Evolutionary conservation across 92 coral and sea anemone species (phyloP).

Genomic region (Actinernus sp.): DNA sequence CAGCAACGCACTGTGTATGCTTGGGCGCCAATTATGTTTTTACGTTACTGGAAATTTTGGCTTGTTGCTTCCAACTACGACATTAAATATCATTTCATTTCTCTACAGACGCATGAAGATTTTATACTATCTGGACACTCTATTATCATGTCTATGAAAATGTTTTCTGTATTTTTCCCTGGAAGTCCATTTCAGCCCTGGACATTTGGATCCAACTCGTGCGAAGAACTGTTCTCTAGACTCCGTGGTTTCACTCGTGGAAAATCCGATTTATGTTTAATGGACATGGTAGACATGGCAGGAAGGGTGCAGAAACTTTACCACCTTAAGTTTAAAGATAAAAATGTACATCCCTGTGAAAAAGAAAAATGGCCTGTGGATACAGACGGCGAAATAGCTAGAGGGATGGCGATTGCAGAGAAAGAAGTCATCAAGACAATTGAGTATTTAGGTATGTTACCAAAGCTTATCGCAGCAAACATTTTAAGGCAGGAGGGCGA

Average conservation of each 20-base stretch:
- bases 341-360: background rate
- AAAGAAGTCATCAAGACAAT: slow-evolving; percentile 26
- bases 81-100: slow-evolving; percentile 23
- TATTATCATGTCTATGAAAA: slow-evolving; percentile 39
- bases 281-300: slow-evolving; percentile 22
- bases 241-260: slow-evolving; percentile 29
- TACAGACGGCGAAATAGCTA: slow-evolving; percentile 11
- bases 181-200: slow-evolving; percentile 14
- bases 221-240: slow-evolving; percentile 19
- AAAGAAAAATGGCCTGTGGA: background rate
- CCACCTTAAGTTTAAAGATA: slow-evolving; percentile 11
- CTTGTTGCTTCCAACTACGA: slow-evolving; percentile 1
- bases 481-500: slow-evolving; percentile 18
- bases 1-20: slow-evolving; percentile 21
- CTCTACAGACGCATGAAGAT: slow-evolving; percentile 19
- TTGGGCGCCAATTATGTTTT: slow-evolving; percentile 38
- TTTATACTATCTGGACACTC: slow-evolving; percentile 35
- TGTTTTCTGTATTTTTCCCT: slow-evolving; percentile 26
- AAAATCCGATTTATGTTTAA: slow-evolving; percentile 22
- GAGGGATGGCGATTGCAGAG: slow-evolving; percentile 27
- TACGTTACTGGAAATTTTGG: slow-evolving; percentile 47
- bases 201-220: slow-evolving; percentile 29
- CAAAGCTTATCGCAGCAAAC: slow-evolving; percentile 15
- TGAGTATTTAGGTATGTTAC: slow-evolving; percentile 32
- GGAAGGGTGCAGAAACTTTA: slow-evolving; percentile 32